Percentiles rank a stretch among this genome's conserved stretches.
These are phyloP conservation scores for Polydrusus cervinus DNA, from an alignment of 2,888 invertebrate species.

Conservation along the genomic window DNA sequence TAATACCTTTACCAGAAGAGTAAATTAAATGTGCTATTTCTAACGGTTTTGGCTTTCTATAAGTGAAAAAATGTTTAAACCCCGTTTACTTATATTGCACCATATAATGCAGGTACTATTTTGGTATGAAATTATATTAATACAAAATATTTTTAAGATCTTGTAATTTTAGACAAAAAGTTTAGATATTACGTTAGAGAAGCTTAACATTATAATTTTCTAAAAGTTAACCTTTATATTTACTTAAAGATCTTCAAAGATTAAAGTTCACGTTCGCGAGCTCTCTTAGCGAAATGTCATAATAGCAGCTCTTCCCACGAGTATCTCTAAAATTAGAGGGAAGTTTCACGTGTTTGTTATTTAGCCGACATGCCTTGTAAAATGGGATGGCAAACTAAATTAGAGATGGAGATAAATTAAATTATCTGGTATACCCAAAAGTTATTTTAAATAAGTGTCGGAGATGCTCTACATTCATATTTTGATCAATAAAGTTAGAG, in stretches of 20 bases:
- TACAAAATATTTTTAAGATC: too few relatives aligned
- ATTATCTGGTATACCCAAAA: constrained; percentile 21
- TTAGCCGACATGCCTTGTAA: constrained; percentile 22
- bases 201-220: constrained; percentile 13
- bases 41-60: too few relatives aligned
- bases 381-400: constrained; percentile 23
- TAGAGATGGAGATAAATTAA: constrained; percentile 31
- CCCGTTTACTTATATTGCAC: too few relatives aligned
- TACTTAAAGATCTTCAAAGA: constrained; percentile 15
- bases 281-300: constrained; percentile 13
- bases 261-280: constrained; percentile 8
- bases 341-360: constrained; percentile 34
- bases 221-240: constrained; percentile 9
- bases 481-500: neutral
- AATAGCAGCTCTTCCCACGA: constrained; percentile 22
- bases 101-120: too few relatives aligned
- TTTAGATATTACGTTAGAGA: neutral
- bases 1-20: too few relatives aligned
- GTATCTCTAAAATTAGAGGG: constrained; percentile 21
- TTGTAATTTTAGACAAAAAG: neutral
- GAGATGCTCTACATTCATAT: neutral
- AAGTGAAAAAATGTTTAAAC: too few relatives aligned
- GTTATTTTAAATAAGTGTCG: constrained; percentile 13
- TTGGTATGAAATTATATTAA: too few relatives aligned
- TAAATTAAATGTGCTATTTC: too few relatives aligned